phyloP scores from a whole-genome alignment of 2,888 invertebrate species.

The Sialis fuliginosa region DNA sequence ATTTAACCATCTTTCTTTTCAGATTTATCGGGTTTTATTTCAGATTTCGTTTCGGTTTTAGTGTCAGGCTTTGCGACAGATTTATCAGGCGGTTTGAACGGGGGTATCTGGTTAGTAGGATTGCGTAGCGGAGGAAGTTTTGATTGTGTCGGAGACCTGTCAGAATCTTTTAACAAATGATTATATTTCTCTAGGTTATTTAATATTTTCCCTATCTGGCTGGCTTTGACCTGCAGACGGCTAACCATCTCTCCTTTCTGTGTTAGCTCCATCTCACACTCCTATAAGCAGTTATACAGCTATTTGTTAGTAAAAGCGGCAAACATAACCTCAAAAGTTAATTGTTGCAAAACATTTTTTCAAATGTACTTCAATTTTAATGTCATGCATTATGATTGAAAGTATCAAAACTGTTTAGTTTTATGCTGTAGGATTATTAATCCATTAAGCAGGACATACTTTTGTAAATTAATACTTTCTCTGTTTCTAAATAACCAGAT shows the following conservation, averaged over 20 bases:
- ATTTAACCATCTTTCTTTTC: no score
- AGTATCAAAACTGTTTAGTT: no score
- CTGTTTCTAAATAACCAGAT: no score
- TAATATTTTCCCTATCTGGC: slow-evolving; percentile 86
- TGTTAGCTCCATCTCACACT: slow-evolving; percentile 87
- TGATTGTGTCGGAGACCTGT: background rate
- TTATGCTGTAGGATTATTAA: no score
- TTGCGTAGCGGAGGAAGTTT: background rate
- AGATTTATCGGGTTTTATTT: slow-evolving; percentile 5
- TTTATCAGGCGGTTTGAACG: slow-evolving; percentile 30
- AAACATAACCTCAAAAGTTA: no score
- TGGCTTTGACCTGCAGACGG: slow-evolving; percentile 86
- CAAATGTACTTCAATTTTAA: no score
- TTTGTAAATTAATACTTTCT: no score
- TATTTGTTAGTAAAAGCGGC: no score
- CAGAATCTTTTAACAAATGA: slow-evolving; percentile 43
- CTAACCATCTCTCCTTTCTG: slow-evolving; percentile 93
- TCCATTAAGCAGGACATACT: no score
- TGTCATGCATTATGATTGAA: no score
- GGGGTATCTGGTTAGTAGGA: background rate
- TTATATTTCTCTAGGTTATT: slow-evolving; percentile 79
- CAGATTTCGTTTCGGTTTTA: slow-evolving; percentile 26
- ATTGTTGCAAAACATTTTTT: no score
- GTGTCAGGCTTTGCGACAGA: slow-evolving; percentile 34
- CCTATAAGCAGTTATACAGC: slow-evolving; percentile 36